Percentiles rank a stretch among this genome's conserved stretches.
Evolutionary conservation across 2,797 vertebrate genomes (phyloP).

Genomic region (Otolemur crassicaudatus): DNA sequence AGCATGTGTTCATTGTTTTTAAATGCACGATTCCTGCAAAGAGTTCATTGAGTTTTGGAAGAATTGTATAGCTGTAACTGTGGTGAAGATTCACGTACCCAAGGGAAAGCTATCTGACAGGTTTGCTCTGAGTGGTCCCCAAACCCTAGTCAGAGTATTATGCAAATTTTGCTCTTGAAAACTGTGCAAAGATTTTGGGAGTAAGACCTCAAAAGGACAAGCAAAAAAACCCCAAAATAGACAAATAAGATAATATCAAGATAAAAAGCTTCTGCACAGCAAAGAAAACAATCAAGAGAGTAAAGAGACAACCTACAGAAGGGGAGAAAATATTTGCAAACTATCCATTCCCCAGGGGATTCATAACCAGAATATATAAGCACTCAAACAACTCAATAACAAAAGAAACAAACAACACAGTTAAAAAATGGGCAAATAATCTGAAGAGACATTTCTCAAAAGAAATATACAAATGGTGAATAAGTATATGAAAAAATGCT

Average conservation of each 20-base stretch:
- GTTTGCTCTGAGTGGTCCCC: background rate
- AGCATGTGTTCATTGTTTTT: background rate
- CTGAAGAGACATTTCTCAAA: background rate
- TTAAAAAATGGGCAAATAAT: background rate
- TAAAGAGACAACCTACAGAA: background rate
- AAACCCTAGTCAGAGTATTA: background rate
- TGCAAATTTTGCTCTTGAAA: constrained; percentile 28
- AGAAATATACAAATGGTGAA: background rate
- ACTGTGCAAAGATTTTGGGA: background rate
- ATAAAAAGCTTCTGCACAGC: background rate
- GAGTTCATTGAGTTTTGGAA: background rate
- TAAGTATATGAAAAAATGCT: background rate
- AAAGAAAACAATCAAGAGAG: background rate
- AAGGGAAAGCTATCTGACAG: background rate
- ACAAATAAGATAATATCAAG: background rate
- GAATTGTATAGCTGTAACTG: background rate
- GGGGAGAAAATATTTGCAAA: background rate
- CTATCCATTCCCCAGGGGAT: background rate
- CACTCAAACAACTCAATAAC: background rate
- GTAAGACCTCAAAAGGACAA: background rate
- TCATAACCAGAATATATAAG: background rate
- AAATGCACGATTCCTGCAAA: background rate
- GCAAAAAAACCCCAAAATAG: background rate
- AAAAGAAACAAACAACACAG: too few species aligned
- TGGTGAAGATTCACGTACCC: background rate